Conservation (phyloP, 2,888 invertebrate genomes). For the Chrysodeixis includens region DNA sequence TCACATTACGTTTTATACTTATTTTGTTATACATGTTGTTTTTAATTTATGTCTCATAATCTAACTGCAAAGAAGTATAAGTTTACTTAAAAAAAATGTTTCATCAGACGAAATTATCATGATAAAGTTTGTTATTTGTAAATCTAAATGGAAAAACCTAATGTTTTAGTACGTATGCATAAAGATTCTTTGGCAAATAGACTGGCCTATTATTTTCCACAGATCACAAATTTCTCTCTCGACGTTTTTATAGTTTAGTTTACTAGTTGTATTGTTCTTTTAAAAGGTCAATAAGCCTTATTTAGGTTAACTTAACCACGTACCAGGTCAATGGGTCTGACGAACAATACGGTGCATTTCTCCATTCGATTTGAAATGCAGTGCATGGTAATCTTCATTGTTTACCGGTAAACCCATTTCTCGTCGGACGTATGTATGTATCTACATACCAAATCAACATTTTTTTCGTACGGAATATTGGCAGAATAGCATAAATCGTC, state of each 20-base stretch:
- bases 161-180: not conserved
- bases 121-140: not conserved
- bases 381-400: conserved; percentile 48
- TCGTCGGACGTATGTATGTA: conserved; percentile 14
- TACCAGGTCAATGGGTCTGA: conserved; percentile 45
- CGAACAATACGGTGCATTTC: conserved; percentile 51
- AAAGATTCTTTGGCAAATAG: too few species aligned
- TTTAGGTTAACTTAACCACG: conserved; percentile 52
- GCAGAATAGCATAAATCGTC: too few species aligned
- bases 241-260: not conserved
- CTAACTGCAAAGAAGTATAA: too few species aligned
- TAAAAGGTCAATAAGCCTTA: conserved; percentile 12
- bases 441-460: not conserved
- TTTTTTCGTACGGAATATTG: not conserved
- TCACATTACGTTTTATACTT: too few species aligned
- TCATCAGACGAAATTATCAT: not conserved
- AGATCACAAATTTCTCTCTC: too few species aligned
- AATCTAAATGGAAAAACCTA: not conserved
- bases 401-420: conserved; percentile 35
- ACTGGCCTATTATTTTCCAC: too few species aligned
- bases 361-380: conserved; percentile 40
- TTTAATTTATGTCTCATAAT: too few species aligned
- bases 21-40: too few species aligned
- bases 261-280: not conserved
- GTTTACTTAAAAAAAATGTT: not conserved